Conservation (phyloP, 1,140 invertebrate genomes). For the Triops longicaudatus region DNA sequence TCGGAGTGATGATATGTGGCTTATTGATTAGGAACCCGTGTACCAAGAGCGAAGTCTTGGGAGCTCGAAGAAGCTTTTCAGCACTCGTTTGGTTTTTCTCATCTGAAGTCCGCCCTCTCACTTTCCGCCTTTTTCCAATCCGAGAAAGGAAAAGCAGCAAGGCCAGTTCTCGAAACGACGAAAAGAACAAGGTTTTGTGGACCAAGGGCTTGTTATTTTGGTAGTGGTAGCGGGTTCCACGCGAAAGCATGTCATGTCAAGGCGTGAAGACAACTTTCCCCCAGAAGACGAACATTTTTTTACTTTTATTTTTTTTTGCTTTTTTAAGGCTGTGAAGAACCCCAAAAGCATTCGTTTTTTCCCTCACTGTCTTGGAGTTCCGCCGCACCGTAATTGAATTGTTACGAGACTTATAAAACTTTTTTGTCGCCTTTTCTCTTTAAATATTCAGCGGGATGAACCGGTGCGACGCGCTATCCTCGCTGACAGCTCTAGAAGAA, state of each 20-base stretch:
- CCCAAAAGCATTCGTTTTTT: not conserved
- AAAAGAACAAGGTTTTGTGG: not conserved
- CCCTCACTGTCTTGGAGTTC: not conserved
- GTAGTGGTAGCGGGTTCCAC: not conserved
- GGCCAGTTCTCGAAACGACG: too few relatives aligned
- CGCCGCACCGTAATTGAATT: constrained; percentile 5
- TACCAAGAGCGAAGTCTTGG: not conserved
- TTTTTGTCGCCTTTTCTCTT: not conserved
- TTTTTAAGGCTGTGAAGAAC: not conserved
- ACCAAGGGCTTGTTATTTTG: constrained; percentile 8
- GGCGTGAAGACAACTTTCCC: not conserved
- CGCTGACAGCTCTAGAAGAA: too few relatives aligned
- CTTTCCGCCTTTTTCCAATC: not conserved
- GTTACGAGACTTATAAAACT: not conserved
- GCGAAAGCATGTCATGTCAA: constrained; percentile 12
- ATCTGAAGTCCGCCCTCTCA: not conserved
- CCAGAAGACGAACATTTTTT: not conserved
- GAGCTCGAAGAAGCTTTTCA: not conserved
- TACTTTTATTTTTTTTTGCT: not conserved
- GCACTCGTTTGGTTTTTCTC: not conserved
- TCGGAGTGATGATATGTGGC: constrained; percentile 11
- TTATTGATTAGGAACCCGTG: constrained; percentile 1
- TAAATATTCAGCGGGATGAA: too few relatives aligned
- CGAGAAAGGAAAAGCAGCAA: not conserved
- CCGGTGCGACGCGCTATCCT: too few relatives aligned